Conservation (phyloP, 2,888 invertebrate species). For the Opisthograptis luteolata region DNA sequence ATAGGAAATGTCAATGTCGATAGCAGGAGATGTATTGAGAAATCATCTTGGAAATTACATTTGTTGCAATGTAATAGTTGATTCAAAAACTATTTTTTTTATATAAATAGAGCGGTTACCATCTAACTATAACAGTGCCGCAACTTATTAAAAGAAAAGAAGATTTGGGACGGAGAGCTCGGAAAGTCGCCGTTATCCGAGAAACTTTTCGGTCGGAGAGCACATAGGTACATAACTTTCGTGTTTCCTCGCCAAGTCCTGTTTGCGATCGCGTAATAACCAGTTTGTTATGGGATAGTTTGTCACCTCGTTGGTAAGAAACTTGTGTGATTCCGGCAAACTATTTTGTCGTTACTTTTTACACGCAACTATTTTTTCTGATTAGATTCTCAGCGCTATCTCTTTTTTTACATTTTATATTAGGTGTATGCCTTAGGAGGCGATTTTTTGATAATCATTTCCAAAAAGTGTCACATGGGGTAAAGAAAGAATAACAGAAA, state of each 20-base stretch:
- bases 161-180: not conserved
- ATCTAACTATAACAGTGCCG: not conserved
- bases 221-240: slow-evolving; percentile 23
- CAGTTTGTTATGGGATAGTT: slow-evolving; percentile 21
- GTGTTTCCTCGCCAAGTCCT: slow-evolving; percentile 14
- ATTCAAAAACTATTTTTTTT: too few species aligned
- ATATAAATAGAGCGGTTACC: too few species aligned
- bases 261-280: slow-evolving; percentile 22
- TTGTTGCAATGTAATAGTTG: too few species aligned
- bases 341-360: slow-evolving; percentile 1
- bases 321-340: slow-evolving; percentile 7
- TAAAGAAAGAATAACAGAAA: too few species aligned
- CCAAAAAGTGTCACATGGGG: too few species aligned
- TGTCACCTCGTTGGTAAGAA: slow-evolving; percentile 13
- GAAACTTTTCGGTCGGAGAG: slow-evolving; percentile 13
- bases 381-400: too few species aligned
- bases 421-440: too few species aligned
- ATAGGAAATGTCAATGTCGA: too few species aligned
- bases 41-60: too few species aligned
- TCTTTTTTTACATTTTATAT: too few species aligned
- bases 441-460: too few species aligned
- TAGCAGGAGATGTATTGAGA: too few species aligned
- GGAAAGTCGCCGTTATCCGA: slow-evolving; percentile 10
- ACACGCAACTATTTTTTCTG: not conserved
- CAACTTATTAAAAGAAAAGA: slow-evolving; percentile 16